Evolutionary conservation across 2,888 invertebrate species (phyloP), one percentile per base, ranked within the genome.

Genomic region (Eristalis intricaria): DNA sequence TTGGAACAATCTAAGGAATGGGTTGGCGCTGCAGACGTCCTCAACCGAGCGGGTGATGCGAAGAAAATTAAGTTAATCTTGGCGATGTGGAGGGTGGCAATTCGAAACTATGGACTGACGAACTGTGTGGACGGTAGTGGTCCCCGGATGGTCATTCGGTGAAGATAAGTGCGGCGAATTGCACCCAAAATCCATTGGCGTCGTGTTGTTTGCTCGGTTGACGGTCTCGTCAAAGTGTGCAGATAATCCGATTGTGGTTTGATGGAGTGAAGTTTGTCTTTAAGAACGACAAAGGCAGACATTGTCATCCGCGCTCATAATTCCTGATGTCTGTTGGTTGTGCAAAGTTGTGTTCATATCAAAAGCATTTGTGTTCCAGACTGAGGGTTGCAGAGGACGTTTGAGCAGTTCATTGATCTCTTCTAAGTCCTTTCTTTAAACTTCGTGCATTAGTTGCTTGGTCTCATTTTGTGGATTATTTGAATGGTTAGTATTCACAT

Each of bases 61-160:
- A 32, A 26, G 74, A 32, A 71, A 86, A 86, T 86, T 63, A 58
- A 86, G 78, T 86, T 86, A 83, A 79, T 78, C 83, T 78, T 58
- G 86, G 79, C 19, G 70, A 70, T 74, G 50, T 5, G 43, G 43
- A 3, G 43, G 2, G 15, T 38, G 63, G 13, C 15, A 68, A 68
- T 50, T 26, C 61, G 61, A 68, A 75, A 86, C 75, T 79, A 82
- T 70, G 32, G 61, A 11, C 23, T 35, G 26, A 8, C n/a, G 26
- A 26, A 26, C 26, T 26, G 26, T 26, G 26, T 26, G 56, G 69
- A 23, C 19, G 8, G 60, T 40, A 61, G 38, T 35, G 61, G 19
- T 79, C 78, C 78, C 78, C 58, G 63, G 73, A 40, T 75, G 61
- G 75, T 75, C 66, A 83, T 86, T 78, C 22, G 15, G 38, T 58